These are phyloP conservation scores for Agapornis canus DNA, from an alignment of 2,797 vertebrate genomes.

Conservation along the genomic window DNA sequence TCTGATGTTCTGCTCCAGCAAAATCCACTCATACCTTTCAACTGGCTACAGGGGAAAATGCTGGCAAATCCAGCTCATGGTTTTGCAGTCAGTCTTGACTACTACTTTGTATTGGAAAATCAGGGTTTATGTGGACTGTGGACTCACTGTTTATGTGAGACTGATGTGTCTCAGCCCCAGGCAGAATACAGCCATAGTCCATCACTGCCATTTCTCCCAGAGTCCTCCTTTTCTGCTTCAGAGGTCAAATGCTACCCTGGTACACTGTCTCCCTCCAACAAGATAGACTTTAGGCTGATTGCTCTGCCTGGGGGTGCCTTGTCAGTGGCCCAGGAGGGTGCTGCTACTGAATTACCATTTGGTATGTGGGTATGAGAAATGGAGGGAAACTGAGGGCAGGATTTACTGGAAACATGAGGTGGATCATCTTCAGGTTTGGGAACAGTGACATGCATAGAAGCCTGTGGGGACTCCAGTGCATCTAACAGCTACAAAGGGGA, in stretches of 20 bases:
- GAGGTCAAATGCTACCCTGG: background rate
- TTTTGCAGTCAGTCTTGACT: background rate
- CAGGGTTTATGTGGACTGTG: background rate
- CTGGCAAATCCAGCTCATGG: background rate
- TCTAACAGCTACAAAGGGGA: background rate
- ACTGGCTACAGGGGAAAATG: background rate
- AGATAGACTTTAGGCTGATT: background rate
- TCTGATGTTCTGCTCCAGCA: background rate
- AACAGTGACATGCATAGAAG: background rate
- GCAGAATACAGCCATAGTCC: rapidly evolving
- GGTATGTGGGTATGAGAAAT: background rate
- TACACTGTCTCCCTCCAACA: background rate
- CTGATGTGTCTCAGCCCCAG: background rate
- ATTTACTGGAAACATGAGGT: background rate
- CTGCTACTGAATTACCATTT: background rate
- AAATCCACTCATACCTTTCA: background rate
- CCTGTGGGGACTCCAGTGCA: background rate
- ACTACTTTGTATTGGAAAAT: background rate
- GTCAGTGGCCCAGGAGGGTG: background rate
- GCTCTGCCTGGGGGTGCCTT: background rate
- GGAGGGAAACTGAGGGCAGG: background rate
- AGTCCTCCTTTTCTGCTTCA: background rate
- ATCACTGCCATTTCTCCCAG: background rate
- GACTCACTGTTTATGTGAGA: too few relatives aligned
- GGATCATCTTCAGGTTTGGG: background rate